Conservation (phyloP, 2,113 vertebrate genomes). For the Lepisosteus oculatus region DNA sequence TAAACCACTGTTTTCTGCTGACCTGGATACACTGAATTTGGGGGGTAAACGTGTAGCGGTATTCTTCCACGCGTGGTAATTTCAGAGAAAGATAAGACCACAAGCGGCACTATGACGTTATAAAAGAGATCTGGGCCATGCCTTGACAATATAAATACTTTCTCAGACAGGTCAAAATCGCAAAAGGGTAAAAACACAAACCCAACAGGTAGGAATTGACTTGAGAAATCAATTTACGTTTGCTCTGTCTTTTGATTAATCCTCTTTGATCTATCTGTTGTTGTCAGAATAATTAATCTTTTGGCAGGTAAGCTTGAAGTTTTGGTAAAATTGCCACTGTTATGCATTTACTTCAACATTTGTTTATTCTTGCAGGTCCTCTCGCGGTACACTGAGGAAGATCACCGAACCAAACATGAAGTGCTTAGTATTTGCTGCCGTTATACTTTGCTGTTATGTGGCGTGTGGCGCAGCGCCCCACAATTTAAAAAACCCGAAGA, state of each 20-base stretch:
- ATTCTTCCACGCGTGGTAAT: neutral
- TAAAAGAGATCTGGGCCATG: conserved; percentile 21
- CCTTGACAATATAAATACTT: conserved; percentile 27
- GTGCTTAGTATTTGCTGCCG: neutral
- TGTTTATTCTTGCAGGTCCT: too few species aligned
- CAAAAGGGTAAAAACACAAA: neutral
- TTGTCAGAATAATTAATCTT: too few species aligned
- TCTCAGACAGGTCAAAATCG: neutral
- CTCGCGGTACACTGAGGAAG: too few species aligned
- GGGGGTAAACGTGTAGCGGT: neutral
- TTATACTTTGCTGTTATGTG: conserved; percentile 13
- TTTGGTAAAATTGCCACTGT: too few species aligned
- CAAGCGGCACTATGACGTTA: conserved; percentile 14
- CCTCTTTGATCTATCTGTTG: too few species aligned
- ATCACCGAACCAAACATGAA: conserved; percentile 23
- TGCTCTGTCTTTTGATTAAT: too few species aligned
- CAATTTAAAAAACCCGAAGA: neutral
- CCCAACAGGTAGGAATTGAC: neutral
- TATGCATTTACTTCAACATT: too few species aligned
- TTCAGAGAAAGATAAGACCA: conserved; percentile 9
- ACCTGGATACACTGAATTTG: neutral
- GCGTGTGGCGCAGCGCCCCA: neutral
- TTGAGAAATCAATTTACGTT: too few species aligned
- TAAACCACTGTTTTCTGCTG: neutral
- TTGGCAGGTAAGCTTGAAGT: too few species aligned